Evolutionary conservation across 1,140 invertebrate genomes (phyloP), one percentile per base, ranked within the genome.

Genomic region (Pinna nobilis): DNA sequence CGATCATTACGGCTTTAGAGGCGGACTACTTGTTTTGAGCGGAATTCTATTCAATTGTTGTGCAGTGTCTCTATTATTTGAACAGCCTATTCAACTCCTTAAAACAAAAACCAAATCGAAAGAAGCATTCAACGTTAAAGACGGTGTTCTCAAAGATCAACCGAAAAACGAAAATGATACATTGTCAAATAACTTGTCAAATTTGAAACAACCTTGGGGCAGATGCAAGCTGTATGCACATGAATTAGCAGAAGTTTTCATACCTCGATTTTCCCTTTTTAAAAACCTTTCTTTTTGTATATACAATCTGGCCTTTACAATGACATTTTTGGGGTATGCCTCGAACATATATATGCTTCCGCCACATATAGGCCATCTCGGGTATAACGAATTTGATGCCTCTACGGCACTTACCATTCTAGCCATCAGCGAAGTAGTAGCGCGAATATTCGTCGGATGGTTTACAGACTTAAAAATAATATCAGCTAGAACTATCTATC

Each of bases 31-130:
- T 39, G 41, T 74, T 20, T 39, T 74, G 15, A 53, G 71, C 30
- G 71, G 64, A 9, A 25, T 74, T 3, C 13, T 67, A 20, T 23
- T 63, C 25, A 60, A 74, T 53, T n/a, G 60, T 3, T 74, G 71
- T 63, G 71, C 68, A 28, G 71, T 51, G 32, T 53, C 61, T 2
- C 47, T 53, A 39, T 63, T 74, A 13, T 61, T 49, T 32, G 28
- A 65, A 51, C 71, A 74, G n/a, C 71, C 71, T 18, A 39, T 15
- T 83, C 96, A 96, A 95, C 74, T 93, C 90, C 86, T 86, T 97
- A 51, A 94, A 92, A 79, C 95, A 97, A 81, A 82, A 87, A 0
- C 88, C 92, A 3, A 11, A 61, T 39, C 2, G 2, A 41, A 39
- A 32, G 23, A 9, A 23, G n/a, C n/a, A n/a, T n/a, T 9, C 9